phyloP scores from a whole-genome alignment of 2,113 vertebrate genomes.

The Nesoenas mayeri region DNA sequence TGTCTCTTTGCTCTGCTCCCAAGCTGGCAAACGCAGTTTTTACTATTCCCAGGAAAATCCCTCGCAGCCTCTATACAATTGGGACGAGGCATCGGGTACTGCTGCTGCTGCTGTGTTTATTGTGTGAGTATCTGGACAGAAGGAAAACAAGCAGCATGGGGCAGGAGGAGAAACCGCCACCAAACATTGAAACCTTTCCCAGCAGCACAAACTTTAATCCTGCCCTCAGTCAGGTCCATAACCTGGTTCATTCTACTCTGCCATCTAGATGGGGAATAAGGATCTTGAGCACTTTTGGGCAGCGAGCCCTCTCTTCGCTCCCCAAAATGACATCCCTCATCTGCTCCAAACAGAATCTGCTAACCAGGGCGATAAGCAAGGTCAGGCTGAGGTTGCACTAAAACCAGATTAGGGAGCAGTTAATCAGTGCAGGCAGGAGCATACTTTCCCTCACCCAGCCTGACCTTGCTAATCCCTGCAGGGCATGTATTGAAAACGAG shows the following conservation, averaged over 20 bases:
- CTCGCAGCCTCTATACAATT: not conserved
- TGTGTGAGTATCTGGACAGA: not conserved
- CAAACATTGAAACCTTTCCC: not conserved
- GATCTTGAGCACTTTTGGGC: not conserved
- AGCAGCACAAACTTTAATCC: not conserved
- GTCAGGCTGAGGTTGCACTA: not conserved
- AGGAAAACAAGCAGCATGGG: not conserved
- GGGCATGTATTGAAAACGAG: not conserved
- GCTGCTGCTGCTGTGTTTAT: not conserved
- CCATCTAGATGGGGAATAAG: not conserved
- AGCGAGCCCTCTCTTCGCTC: not conserved
- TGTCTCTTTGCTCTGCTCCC: not conserved
- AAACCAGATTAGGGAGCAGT: not conserved
- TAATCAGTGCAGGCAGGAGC: not conserved
- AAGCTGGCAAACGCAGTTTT: not conserved
- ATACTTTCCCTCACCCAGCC: not conserved
- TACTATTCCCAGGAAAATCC: not conserved
- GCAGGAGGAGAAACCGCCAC: not conserved
- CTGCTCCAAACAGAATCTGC: not conserved
- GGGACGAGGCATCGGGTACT: not conserved
- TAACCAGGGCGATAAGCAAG: not conserved
- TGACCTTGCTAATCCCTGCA: not conserved
- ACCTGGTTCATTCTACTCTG: fast-evolving
- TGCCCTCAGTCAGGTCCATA: fast-evolving
- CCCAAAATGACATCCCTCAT: fast-evolving